Conservation (phyloP, 2,113 vertebrate species). For the Argyrosomus japonicus region DNA sequence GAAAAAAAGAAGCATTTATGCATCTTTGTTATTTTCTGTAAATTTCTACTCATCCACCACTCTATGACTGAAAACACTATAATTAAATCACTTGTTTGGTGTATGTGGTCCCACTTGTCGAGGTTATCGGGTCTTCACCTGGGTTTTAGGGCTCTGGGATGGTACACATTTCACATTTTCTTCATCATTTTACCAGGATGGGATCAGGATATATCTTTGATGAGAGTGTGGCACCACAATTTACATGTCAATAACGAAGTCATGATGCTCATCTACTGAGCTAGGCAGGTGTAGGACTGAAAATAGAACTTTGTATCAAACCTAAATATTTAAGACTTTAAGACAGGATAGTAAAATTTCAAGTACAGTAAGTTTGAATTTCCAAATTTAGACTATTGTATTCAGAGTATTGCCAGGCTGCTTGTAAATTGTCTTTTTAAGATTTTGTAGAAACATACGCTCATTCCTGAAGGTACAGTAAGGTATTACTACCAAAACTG, state of each 20-base stretch:
- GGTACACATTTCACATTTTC: neutral
- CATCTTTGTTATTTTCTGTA: neutral
- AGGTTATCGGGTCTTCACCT: neutral
- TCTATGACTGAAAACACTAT: neutral
- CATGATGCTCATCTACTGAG: neutral
- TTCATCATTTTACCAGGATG: neutral
- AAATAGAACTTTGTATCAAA: neutral
- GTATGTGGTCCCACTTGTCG: neutral
- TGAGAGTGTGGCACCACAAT: neutral
- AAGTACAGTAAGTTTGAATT: neutral
- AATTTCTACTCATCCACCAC: neutral
- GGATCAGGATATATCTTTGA: too few relatives aligned
- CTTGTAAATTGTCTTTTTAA: neutral
- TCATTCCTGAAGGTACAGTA: neutral
- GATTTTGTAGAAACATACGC: neutral
- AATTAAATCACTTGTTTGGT: neutral
- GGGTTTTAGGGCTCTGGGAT: neutral
- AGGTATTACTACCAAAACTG: neutral
- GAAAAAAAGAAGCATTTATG: slow-evolving; percentile 34
- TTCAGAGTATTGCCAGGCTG: neutral
- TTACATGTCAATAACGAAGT: neutral
- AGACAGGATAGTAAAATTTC: neutral
- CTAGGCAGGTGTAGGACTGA: neutral
- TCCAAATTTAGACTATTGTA: neutral
- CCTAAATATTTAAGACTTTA: neutral